Base-by-base conservation (phyloP, 2,888 invertebrate species). In the Torymus tubicola region DNA sequence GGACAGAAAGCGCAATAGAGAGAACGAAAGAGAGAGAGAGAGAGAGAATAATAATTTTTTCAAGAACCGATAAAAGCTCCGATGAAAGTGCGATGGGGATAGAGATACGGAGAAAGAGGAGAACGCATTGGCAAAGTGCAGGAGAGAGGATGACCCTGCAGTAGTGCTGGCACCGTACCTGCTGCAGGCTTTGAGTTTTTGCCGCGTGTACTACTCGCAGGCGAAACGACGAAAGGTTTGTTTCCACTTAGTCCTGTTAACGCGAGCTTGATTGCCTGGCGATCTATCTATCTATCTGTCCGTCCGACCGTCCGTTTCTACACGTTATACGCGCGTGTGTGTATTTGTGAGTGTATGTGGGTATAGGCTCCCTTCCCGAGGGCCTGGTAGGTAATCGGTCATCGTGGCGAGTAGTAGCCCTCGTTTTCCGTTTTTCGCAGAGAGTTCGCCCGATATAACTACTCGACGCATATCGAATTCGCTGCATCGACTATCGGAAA, bases 161-260 rank as follows among this genome's bases (percentile, higher is more conserved):
- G 18, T 21, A 52, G 24, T 53, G n/a, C n/a, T n/a, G n/a, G n/a
- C n/a, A n/a, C n/a, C n/a, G n/a, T n/a, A n/a, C n/a, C n/a, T 68
- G 67, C 53, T 53, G 53, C 14, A 18, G 31, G 63, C 63, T 63
- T 63, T 63, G 63, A 63, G 63, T 63, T 63, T 50, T 67, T 58
- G 73, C 79, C 80, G 55, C 31, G 31, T 31, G 31, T n/a, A n/a
- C n/a, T 31, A 31, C 31, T 31, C 31, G 63, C 61, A 58, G 80
- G 81, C 67, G 77, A 18, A 67, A 58, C 65, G 71, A 73, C 61
- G 50, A 53, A 83, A 85, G 85, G 82, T 86, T 86, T 86, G 84
- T 85, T 86, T 86, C 86, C 86, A 87, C 85, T 88, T 87, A 86
- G 86, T 82, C 85, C 84, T 83, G 86, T 88, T 87, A 88, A 88